A percentile compares a stretch with the other conserved stretches of the same genome.
These are phyloP conservation scores for Phenganax stokvisi DNA, from an alignment of 92 coral and sea anemone species.

Conservation along the genomic window DNA sequence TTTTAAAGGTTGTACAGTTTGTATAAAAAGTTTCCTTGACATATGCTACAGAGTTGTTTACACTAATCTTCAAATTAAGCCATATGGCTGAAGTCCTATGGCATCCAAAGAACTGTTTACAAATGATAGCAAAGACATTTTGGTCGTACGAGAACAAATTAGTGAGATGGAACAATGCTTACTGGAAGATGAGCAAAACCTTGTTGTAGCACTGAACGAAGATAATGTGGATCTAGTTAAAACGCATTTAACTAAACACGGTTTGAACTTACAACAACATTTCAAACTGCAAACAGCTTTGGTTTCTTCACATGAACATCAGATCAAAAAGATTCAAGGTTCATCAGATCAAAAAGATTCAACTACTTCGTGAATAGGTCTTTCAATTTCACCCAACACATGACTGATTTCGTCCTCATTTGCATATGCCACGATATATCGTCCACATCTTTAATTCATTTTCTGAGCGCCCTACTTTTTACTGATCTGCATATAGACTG, in stretches of 20 bases:
- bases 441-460: too few species aligned
- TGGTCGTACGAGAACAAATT: neutral
- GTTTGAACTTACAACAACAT: slow-evolving; percentile 1
- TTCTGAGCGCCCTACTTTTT: too few species aligned
- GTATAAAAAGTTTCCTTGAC: neutral
- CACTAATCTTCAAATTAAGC: neutral
- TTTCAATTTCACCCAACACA: too few species aligned
- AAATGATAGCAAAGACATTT: slow-evolving; percentile 5
- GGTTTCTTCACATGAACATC: slow-evolving; percentile 6
- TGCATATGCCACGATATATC: too few species aligned
- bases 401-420: too few species aligned
- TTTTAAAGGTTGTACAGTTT: neutral
- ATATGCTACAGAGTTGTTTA: slow-evolving; percentile 2
- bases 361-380: too few species aligned
- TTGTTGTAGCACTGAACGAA: neutral
- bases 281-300: neutral
- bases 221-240: neutral
- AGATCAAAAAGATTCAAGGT: neutral
- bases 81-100: neutral
- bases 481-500: too few species aligned
- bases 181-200: neutral
- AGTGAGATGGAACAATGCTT: slow-evolving; percentile 3
- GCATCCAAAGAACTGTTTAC: neutral
- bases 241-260: neutral
- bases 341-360: too few species aligned